These are phyloP conservation scores for Petrolisthes manimaculis DNA, from an alignment of 2,888 invertebrate genomes.

Conservation along the genomic window DNA sequence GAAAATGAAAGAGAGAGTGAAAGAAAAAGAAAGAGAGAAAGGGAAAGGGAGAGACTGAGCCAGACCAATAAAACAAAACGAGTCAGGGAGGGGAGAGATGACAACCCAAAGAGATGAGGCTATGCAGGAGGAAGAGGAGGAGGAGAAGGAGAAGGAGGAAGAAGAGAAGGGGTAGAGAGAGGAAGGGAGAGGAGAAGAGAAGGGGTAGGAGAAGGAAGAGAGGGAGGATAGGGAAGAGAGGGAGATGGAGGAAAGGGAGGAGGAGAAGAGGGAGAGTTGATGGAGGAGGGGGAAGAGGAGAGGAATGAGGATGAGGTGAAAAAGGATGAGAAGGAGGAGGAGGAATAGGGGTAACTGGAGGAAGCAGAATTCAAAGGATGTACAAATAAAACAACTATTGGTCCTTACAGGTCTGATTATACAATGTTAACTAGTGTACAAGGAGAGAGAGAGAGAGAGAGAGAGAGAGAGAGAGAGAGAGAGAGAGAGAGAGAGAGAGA, in stretches of 20 bases:
- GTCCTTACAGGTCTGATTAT: neutral
- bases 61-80: too few relatives aligned
- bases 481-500: constrained; percentile 19
- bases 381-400: neutral
- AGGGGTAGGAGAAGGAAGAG: neutral
- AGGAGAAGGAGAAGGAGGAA: neutral
- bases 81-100: too few relatives aligned
- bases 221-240: too few relatives aligned
- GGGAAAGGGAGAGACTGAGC: neutral
- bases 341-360: neutral
- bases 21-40: neutral
- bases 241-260: too few relatives aligned
- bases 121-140: neutral
- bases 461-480: constrained; percentile 25
- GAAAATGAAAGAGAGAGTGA: neutral
- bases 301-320: neutral
- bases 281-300: neutral
- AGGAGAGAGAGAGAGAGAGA: constrained; percentile 16
- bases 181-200: neutral
- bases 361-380: neutral
- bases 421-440: neutral
- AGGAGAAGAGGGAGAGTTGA: neutral
- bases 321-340: neutral
- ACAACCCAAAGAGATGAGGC: too few relatives aligned
- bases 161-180: neutral